phyloP scores from a whole-genome alignment of 2,113 vertebrate genomes.

The Trinectes maculatus region DNA sequence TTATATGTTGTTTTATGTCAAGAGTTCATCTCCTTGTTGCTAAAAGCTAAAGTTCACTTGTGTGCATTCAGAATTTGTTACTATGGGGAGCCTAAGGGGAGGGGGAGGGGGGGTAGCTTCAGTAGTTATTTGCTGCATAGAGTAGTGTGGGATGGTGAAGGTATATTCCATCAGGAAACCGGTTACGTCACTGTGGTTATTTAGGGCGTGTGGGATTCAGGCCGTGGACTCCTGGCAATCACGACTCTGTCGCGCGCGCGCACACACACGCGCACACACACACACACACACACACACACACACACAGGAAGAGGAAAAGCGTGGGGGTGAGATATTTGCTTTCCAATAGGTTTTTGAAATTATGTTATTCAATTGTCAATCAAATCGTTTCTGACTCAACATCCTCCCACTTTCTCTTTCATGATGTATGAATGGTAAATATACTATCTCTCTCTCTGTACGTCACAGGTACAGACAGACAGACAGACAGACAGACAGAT shows the following conservation, averaged over 20 bases:
- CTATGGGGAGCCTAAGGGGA: too few relatives aligned
- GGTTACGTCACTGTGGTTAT: neutral
- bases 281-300: neutral
- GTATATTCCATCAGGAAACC: conserved; percentile 27
- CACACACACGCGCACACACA: conserved; percentile 7
- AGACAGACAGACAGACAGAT: conserved; percentile 4
- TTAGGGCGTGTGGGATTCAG: conserved; percentile 41
- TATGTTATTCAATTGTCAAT: conserved; percentile 45
- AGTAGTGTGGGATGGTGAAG: conserved; percentile 22
- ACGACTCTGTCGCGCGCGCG: conserved; percentile 1
- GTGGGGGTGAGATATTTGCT: conserved; percentile 28
- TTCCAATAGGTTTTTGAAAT: conserved; percentile 28
- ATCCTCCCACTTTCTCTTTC: conserved; percentile 41
- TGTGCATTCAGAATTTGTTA: neutral
- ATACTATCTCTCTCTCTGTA: too few relatives aligned
- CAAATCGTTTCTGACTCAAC: conserved; percentile 54
- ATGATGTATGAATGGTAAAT: neutral
- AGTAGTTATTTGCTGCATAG: conserved; percentile 19
- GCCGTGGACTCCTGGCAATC: conserved; percentile 32
- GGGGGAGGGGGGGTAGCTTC: too few relatives aligned
- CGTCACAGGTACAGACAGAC: too few relatives aligned
- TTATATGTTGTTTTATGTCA: neutral
- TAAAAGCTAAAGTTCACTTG: too few relatives aligned
- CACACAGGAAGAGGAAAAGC: conserved; percentile 19
- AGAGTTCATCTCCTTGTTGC: neutral